Base-by-base conservation (phyloP, 1,140 invertebrate species). In the Platorchestia sp. region DNA sequence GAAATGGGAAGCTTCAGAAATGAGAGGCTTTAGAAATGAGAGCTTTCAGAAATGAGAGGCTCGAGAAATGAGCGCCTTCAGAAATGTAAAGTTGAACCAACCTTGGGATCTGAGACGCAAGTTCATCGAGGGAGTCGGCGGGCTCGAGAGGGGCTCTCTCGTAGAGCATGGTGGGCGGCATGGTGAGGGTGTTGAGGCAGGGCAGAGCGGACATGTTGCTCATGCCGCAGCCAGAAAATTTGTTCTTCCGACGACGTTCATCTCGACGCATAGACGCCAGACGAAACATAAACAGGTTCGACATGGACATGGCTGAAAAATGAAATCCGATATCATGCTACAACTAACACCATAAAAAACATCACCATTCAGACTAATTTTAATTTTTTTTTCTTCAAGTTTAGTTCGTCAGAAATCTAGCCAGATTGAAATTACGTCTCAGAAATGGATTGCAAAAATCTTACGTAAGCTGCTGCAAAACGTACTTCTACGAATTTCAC, bases 71-170 rank as follows among this genome's bases (percentile, higher is more conserved):
- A 47, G 53, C 45, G 41, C 36, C 43, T 41, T 95, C 86, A 51
- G 95, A 51, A 86, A 75, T 53, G 95, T 90, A 45, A 45, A 95
- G 53, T 43, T 27, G 36, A 45, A 96, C 42, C 43, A 96, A 99
- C 98, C 98, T 99, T 97, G 99, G 98, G 97, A 99, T 99, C 97
- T 99, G 98, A 96, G 98, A 98, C 86, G 98, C 99, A 97, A 99
- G 98, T 97, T 99, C 98, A 97, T 99, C 99, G 96, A 99, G 97
- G 97, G 98, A 99, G 97, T 99, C 99, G 95, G 98, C 98, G 27
- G 99, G 98, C 96, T 98, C 98, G 96, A 98, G 98, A 51, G 98
- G 98, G 40, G 98, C 98, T 90, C 98, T 97, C 97, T 99, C 98
- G 97, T 98, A 98, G 96, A 99, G 98, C 95, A 98, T 98, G 96